Evolutionary conservation across 1,140 invertebrate species (phyloP).

Genomic region (Caenorhabditis brenneri): DNA sequence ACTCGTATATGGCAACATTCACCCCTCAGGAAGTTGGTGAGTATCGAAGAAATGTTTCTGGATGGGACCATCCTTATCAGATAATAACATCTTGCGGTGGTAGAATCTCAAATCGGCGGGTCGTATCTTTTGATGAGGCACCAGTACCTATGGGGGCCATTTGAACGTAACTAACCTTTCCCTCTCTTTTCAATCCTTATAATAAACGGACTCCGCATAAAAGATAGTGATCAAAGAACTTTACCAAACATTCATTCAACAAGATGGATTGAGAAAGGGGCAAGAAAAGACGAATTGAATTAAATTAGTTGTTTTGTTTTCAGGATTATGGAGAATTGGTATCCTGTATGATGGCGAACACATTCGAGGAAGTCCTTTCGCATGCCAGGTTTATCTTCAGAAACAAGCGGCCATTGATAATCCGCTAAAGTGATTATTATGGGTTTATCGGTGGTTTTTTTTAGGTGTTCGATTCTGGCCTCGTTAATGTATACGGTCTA

Average conservation of each 20-base stretch:
- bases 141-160: constrained; percentile 3
- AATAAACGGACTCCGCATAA: constrained; percentile 8
- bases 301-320: constrained; percentile 43
- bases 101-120: constrained; percentile 11
- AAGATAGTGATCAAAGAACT: constrained; percentile 47
- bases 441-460: background rate
- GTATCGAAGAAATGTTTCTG: constrained; percentile 32
- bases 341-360: constrained; percentile 93
- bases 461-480: constrained; percentile 87
- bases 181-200: background rate
- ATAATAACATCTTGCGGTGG: constrained; percentile 18
- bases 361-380: constrained; percentile 93
- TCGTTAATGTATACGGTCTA: constrained; percentile 78
- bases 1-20: constrained; percentile 88
- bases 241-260: background rate
- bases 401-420: background rate
- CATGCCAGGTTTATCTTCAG: constrained; percentile 77
- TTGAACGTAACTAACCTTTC: background rate
- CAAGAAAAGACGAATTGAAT: background rate
- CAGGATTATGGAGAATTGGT: constrained; percentile 87
- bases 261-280: background rate
- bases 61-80: background rate
- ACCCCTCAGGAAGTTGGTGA: constrained; percentile 89
- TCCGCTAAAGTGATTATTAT: background rate
- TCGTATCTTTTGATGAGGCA: constrained; percentile 34